Percentiles rank a stretch among this genome's conserved stretches.
Evolutionary conservation across 1,140 invertebrate species (phyloP).

Genomic region (Metopolophium dirhodum): DNA sequence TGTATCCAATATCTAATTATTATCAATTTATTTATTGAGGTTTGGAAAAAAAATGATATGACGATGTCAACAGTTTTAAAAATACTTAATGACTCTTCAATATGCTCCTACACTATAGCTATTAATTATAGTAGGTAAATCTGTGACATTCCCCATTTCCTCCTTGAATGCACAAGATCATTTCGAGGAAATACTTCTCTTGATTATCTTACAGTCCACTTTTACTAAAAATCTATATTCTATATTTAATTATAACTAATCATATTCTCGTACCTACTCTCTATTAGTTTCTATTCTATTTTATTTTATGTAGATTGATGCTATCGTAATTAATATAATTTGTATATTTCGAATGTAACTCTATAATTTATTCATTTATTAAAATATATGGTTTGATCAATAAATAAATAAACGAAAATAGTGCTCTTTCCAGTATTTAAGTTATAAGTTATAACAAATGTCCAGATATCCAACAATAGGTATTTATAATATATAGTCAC

Average conservation of each 20-base stretch:
- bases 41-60: no score
- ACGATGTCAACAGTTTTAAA: no score
- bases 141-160: neutral
- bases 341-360: no score
- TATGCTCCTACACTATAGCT: neutral
- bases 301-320: neutral
- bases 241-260: neutral
- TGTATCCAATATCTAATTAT: neutral
- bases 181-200: neutral
- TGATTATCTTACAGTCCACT: no score
- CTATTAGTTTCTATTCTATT: neutral
- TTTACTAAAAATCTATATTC: neutral
- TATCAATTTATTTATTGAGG: no score
- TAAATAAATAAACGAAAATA: no score
- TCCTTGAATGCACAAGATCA: neutral
- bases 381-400: no score
- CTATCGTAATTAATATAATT: neutral
- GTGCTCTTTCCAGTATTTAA: no score
- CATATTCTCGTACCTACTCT: neutral
- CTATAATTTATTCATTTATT: no score
- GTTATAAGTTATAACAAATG: no score
- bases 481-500: no score
- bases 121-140: neutral
- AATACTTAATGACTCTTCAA: neutral
- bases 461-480: no score